Percentiles rank a stretch among this genome's conserved stretches.
Evolutionary conservation across 2,113 vertebrate species (phyloP).

Genomic region (Albula goreensis): DNA sequence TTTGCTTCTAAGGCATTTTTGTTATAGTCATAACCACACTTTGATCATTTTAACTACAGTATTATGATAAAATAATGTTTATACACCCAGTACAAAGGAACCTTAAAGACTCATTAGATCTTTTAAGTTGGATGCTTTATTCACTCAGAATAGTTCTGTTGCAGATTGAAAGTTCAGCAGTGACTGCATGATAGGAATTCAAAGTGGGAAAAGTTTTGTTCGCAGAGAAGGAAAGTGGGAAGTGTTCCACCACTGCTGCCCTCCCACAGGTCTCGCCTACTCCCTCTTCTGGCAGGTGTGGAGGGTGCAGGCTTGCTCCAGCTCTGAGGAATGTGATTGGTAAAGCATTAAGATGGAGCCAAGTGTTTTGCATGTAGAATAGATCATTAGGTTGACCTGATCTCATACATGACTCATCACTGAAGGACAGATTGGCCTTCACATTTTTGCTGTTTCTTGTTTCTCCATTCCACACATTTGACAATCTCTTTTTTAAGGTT

Average conservation of each 20-base stretch:
- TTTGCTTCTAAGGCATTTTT: too few relatives aligned
- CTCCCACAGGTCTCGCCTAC: conserved; percentile 27
- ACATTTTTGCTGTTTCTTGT: too few relatives aligned
- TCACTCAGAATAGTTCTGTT: not conserved
- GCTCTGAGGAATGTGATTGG: conserved; percentile 56
- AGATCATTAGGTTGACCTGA: not conserved
- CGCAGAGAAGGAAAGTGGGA: not conserved
- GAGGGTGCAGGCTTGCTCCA: conserved; percentile 75
- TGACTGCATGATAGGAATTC: not conserved
- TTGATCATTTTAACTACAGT: too few relatives aligned
- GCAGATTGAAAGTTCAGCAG: not conserved
- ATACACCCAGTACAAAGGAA: not conserved
- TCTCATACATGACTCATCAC: not conserved
- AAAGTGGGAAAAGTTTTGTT: not conserved
- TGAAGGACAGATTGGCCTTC: too few relatives aligned
- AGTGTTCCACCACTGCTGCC: not conserved
- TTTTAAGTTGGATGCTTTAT: not conserved
- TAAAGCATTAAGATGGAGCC: not conserved
- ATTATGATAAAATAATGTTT: not conserved
- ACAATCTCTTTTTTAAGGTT: too few relatives aligned
- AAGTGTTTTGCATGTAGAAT: not conserved
- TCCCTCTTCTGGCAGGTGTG: conserved; percentile 54
- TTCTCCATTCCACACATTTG: too few relatives aligned
- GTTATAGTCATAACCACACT: too few relatives aligned
- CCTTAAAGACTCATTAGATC: not conserved